Percentiles rank a stretch among this genome's conserved stretches.
Conservation (phyloP, 2,797 vertebrate species). For the Vipera latastei region DNA sequence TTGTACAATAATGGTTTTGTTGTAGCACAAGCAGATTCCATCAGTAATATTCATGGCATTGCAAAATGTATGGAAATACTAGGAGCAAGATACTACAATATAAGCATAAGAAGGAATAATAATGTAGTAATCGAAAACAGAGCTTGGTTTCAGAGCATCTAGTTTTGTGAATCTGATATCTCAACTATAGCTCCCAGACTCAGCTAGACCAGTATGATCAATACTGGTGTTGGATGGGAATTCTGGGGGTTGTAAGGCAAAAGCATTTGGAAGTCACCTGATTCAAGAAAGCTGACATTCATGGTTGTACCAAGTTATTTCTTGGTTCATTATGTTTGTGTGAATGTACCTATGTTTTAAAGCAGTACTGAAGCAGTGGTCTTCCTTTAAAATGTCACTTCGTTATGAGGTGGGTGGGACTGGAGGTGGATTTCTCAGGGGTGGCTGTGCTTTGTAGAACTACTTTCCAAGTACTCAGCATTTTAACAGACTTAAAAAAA, state of each 20-base stretch:
- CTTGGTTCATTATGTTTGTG: no score
- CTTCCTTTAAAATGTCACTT: not conserved
- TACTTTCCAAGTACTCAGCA: not conserved
- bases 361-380: no score
- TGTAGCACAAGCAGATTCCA: not conserved
- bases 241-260: not conserved
- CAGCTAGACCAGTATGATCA: not conserved
- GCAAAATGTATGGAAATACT: not conserved
- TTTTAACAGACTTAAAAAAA: not conserved
- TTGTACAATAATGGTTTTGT: not conserved
- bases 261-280: not conserved
- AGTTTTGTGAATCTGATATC: not conserved
- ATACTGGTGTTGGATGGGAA: not conserved
- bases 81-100: not conserved
- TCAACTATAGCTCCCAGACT: not conserved
- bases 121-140: not conserved
- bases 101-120: not conserved
- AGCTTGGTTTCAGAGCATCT: not conserved
- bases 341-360: not conserved
- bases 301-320: not conserved
- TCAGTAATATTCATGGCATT: not conserved
- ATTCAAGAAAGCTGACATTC: not conserved
- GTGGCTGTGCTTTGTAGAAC: not conserved
- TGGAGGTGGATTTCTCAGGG: not conserved
- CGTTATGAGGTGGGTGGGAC: not conserved